Conservation (phyloP, 1,140 invertebrate species). For the Bathynomus jamesi region DNA sequence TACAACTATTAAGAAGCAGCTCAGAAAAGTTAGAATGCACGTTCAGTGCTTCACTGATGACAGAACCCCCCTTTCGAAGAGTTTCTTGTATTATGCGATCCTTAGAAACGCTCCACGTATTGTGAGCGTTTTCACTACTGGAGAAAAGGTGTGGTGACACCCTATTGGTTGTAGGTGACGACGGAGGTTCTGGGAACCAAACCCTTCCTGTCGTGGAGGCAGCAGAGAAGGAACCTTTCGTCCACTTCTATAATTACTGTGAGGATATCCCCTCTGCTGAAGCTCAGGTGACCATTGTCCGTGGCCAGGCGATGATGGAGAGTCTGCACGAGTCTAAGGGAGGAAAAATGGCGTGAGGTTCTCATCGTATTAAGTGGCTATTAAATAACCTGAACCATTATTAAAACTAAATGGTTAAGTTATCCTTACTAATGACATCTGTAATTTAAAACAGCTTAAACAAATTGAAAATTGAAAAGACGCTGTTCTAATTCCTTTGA, state of each 20-base stretch:
- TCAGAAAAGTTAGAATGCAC: too few relatives aligned
- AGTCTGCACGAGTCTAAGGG: constrained; percentile 60
- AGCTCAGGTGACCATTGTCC: constrained; percentile 67
- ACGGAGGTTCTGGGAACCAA: constrained; percentile 65
- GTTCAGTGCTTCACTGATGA: too few relatives aligned
- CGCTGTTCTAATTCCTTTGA: too few relatives aligned
- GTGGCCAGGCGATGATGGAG: constrained; percentile 62
- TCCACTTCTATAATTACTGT: constrained; percentile 67
- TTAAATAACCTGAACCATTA: neutral
- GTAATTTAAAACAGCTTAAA: neutral
- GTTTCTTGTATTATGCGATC: too few relatives aligned
- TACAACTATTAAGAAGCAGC: too few relatives aligned
- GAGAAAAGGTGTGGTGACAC: too few relatives aligned
- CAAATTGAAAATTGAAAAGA: neutral
- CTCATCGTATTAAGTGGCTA: neutral
- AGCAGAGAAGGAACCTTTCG: constrained; percentile 65
- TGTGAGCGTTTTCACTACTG: too few relatives aligned
- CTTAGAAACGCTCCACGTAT: too few relatives aligned
- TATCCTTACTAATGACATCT: neutral
- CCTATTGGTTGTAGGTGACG: too few relatives aligned
- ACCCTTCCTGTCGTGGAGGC: constrained; percentile 65
- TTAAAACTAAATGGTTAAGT: neutral
- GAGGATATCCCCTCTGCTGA: constrained; percentile 64
- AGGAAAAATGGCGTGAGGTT: neutral
- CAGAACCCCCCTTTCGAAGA: too few relatives aligned